Base-by-base conservation (phyloP, 2,113 vertebrate species). In the Acrocephalus kingi region DNA sequence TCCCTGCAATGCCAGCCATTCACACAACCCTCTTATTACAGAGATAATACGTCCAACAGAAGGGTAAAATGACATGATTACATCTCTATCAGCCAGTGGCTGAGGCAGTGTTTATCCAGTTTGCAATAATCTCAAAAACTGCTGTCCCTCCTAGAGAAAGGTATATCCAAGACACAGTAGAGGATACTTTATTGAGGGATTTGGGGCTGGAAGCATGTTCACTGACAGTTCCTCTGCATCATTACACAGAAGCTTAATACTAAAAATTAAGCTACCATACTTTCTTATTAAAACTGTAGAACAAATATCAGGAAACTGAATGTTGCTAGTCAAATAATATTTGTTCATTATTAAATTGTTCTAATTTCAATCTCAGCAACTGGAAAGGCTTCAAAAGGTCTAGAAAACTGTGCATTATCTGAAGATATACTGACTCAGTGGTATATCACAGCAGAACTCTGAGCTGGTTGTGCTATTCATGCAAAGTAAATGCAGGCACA, bases 401-500 rank as follows among this genome's bases (percentile, higher is more conserved):
- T 30, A 51, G 17, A 88, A 91, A 86, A 83, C 64, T 7, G 68
- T 12, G 25, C 23, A 33, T 83, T 94, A 89, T 62, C 49, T 76
- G 54, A 91, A 89, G 78, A 92, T 81, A 89, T 2, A 95, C 59
- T 2, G 22, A 87, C 68, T 56, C 52, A 33, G 58, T 49, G 72
- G 43, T 55, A 5, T 31, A 82, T 63, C 82, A 66, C 75, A 91
- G 55, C 45, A 91, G 77, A 97, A 71, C 59, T 87, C 73, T 14
- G 15, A 73, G 90, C 3, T 74, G 82, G 35, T 52, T 90, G 75
- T 37, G 68, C n/a, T 90, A 68, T 80, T 96, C 92, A 77, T 16
- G 52, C 48, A 77, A 94, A 96, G 87, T 71, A 91, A 96, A 95
- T 24, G 76, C 85, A 92, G 68, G 59, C 79, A 91, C 90, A 46